phyloP scores from a whole-genome alignment of 2,888 invertebrate species.

The Drosophila phalerata region DNA sequence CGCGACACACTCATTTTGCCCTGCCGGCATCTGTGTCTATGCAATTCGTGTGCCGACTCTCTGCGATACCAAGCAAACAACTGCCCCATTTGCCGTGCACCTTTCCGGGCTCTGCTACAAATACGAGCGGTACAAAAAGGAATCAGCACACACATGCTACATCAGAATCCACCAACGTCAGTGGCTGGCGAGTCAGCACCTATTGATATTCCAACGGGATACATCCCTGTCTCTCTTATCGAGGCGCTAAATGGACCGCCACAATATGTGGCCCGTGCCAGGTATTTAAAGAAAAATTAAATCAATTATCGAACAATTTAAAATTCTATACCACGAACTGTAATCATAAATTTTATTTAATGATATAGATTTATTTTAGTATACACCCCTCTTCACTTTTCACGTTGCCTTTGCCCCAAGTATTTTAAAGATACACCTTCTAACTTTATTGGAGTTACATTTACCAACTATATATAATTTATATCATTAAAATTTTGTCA shows the following conservation, averaged over 20 bases:
- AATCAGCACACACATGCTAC: constrained; percentile 82
- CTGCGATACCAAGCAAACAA: constrained; percentile 98
- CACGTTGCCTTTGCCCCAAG: no score
- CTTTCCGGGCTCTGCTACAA: constrained; percentile 98
- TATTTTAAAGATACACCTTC: no score
- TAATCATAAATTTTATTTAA: no score
- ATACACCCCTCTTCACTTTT: no score
- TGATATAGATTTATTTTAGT: no score
- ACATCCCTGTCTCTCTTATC: constrained; percentile 96
- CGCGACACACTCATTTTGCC: constrained; percentile 98
- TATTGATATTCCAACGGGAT: constrained; percentile 92
- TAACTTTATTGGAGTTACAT: no score
- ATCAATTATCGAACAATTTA: background rate
- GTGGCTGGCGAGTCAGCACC: constrained; percentile 86
- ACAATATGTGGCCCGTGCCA: constrained; percentile 78
- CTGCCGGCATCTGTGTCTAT: constrained; percentile 98
- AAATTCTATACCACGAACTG: background rate
- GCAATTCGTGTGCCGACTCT: constrained; percentile 98
- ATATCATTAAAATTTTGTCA: no score
- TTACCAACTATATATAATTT: no score
- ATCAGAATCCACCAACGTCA: constrained; percentile 87
- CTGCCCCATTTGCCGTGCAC: constrained; percentile 99
- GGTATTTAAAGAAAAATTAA: constrained; percentile 44
- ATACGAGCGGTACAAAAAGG: constrained; percentile 96
- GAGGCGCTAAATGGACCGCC: constrained; percentile 98